Evolutionary conservation across 2,888 invertebrate genomes (phyloP).

Genomic region (Xanthia togata): DNA sequence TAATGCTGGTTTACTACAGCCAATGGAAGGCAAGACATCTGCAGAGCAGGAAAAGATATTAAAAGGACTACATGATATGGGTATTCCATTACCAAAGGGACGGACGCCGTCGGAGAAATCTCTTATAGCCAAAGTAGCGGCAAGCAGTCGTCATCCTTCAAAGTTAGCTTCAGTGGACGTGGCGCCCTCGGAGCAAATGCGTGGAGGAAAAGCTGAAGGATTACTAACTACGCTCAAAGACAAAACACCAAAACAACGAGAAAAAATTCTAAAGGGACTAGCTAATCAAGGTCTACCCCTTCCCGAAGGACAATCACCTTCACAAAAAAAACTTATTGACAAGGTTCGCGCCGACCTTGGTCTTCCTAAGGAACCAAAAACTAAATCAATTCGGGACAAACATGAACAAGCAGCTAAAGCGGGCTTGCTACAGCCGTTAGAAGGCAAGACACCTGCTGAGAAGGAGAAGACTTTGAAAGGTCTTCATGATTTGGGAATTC

Average conservation of each 20-base stretch:
- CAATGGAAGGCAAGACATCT: slow-evolving; percentile 19
- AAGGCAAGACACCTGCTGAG: too few species aligned
- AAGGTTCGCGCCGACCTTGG: too few species aligned
- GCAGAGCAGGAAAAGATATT: slow-evolving; percentile 67
- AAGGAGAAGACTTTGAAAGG: too few species aligned
- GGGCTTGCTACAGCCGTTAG: too few species aligned
- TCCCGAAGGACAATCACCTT: not conserved
- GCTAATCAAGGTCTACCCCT: not conserved
- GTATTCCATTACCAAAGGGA: slow-evolving; percentile 34
- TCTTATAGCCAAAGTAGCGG: too few species aligned
- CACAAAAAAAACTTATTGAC: too few species aligned
- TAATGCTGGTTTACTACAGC: not conserved
- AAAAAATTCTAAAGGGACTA: not conserved
- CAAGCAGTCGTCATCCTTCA: too few species aligned
- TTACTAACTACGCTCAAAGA: slow-evolving; percentile 4
- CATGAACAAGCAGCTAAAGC: too few species aligned
- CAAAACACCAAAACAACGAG: not conserved
- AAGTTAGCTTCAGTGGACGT: not conserved
- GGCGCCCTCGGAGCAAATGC: not conserved
- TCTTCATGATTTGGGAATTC: too few species aligned
- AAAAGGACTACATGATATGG: slow-evolving; percentile 49
- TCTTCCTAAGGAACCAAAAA: too few species aligned
- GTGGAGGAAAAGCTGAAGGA: slow-evolving; percentile 53
- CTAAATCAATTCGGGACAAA: too few species aligned
- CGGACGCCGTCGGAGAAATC: slow-evolving; percentile 60